phyloP scores from a whole-genome alignment of 2,888 invertebrate genomes.

The Odontomyia ornata region DNA sequence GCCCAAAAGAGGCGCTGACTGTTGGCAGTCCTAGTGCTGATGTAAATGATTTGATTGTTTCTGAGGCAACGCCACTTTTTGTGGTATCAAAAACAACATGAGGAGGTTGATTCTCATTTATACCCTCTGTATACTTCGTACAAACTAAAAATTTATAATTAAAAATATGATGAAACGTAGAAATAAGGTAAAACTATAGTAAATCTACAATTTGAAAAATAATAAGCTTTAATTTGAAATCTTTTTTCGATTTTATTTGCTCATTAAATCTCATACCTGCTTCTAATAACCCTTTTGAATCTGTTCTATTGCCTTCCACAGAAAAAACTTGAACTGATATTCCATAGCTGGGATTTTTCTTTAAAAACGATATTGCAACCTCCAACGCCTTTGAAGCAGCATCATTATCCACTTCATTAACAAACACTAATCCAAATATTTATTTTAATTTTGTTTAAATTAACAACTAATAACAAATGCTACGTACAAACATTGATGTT shows the following conservation, averaged over 20 bases:
- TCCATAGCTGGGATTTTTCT: constrained; percentile 74
- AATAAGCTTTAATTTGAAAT: too few relatives aligned
- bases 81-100: constrained; percentile 86
- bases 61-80: constrained; percentile 80
- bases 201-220: too few relatives aligned
- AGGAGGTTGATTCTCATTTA: constrained; percentile 73
- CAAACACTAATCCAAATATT: constrained; percentile 68
- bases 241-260: too few relatives aligned
- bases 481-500: constrained; percentile 78
- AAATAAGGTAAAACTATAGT: too few relatives aligned
- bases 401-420: constrained; percentile 78
- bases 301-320: constrained; percentile 76
- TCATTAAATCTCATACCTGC: constrained; percentile 66
- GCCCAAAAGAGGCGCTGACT: constrained; percentile 85
- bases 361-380: constrained; percentile 75
- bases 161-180: neutral
- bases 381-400: constrained; percentile 76
- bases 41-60: constrained; percentile 85
- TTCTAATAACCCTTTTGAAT: constrained; percentile 76
- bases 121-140: constrained; percentile 73
- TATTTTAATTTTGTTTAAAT: constrained; percentile 12
- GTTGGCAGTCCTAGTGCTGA: constrained; percentile 83
- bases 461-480: neutral
- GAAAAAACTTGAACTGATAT: constrained; percentile 67
- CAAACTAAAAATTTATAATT: constrained; percentile 68